phyloP scores from a whole-genome alignment of 2,888 invertebrate genomes.

The Punctoribates punctum region DNA sequence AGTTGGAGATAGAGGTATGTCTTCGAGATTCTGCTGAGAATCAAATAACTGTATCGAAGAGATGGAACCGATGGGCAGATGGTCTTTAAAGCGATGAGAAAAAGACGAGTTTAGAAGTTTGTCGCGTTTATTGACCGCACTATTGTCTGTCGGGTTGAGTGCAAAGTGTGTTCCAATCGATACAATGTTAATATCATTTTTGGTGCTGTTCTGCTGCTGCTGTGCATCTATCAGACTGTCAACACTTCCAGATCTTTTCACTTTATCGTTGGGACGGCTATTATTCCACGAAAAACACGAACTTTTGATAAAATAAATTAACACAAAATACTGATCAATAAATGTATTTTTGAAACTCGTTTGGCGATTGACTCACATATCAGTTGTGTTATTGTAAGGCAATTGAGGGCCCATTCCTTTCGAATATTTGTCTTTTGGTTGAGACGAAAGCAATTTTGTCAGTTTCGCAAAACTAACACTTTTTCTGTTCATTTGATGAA shows the following conservation, averaged over 20 bases:
- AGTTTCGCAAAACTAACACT: conserved; percentile 48
- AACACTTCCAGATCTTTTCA: conserved; percentile 39
- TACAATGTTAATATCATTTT: conserved; percentile 2
- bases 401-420: conserved; percentile 38
- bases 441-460: conserved; percentile 46
- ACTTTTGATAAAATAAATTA: conserved; percentile 8
- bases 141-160: not conserved
- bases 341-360: not conserved
- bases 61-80: conserved; percentile 19
- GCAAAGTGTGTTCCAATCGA: conserved; percentile 1
- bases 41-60: conserved; percentile 19
- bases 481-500: conserved; percentile 20
- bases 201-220: conserved; percentile 15
- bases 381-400: not conserved
- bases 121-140: not conserved
- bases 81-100: not conserved
- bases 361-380: conserved; percentile 36
- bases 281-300: conserved; percentile 46
- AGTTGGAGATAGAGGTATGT: conserved; percentile 1
- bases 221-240: conserved; percentile 40
- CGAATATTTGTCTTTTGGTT: conserved; percentile 46
- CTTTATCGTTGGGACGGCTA: conserved; percentile 21
- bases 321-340: not conserved
- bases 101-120: not conserved
- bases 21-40: not conserved